phyloP scores from a whole-genome alignment of 2,113 vertebrate species.

The Campylomormyrus numenius region DNA sequence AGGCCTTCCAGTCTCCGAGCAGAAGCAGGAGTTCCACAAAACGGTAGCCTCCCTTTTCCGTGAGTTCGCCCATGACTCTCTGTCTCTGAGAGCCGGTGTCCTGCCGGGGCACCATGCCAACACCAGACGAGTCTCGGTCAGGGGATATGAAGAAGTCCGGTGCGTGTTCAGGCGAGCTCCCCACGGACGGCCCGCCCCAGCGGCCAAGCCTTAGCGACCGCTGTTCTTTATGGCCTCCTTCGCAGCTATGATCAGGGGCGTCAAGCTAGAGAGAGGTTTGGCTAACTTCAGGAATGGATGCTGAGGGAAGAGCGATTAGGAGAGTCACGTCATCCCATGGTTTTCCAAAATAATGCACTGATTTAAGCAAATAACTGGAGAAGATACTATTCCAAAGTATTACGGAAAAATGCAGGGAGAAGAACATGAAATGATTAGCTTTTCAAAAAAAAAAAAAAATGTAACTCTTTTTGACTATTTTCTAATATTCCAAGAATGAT shows the following conservation, averaged over 20 bases:
- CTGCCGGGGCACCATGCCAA: background rate
- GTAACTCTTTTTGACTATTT: background rate
- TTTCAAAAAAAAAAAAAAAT: background rate
- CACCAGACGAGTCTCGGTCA: background rate
- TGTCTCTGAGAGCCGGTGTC: constrained; percentile 32
- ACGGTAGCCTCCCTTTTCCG: constrained; percentile 21
- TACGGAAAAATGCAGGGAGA: background rate
- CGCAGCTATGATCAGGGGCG: constrained; percentile 95
- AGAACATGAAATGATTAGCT: background rate
- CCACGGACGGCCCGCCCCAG: background rate
- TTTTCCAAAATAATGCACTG: background rate
- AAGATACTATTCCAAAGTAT: background rate
- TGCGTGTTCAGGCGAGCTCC: background rate
- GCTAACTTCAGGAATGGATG: constrained; percentile 98
- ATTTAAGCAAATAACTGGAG: background rate
- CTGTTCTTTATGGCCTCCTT: constrained; percentile 99
- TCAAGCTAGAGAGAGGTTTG: constrained; percentile 97
- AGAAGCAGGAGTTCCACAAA: constrained; percentile 43
- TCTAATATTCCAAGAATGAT: background rate
- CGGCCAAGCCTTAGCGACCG: constrained; percentile 72
- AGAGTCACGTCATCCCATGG: constrained; percentile 3
- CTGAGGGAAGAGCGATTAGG: constrained; percentile 50
- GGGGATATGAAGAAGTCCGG: background rate
- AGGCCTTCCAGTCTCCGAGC: constrained; percentile 31
- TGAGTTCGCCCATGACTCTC: background rate